Base-by-base conservation (phyloP, 2,888 invertebrate species). In the Arge pagana region DNA sequence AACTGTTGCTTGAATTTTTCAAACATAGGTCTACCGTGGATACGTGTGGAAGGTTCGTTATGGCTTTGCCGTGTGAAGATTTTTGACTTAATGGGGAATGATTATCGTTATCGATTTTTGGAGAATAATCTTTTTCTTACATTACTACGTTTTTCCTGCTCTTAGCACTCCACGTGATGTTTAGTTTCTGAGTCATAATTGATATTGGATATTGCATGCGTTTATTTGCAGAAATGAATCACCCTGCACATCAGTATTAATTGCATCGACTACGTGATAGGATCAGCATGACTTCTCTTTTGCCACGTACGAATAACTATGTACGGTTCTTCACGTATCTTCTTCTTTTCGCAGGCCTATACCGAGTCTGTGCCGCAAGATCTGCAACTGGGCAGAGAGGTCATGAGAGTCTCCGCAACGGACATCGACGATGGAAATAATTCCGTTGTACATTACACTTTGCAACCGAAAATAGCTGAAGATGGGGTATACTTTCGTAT, bases 351-450 rank as follows among this genome's bases (percentile, higher is more conserved):
- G 48, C 58, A 76, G 85, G 82, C 74, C 66, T 87, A 84, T 76
- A 81, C 77, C 69, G 90, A 91, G 77, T 88, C 89, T 56, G 89
- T 93, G 62, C 89, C 92, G 49, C 89, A 89, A 81, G 93, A 93
- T 77, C 81, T 87, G 63, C 80, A 82, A 54, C 82, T 84, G 54
- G 85, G 83, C 11, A 80, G 83, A 50, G 88, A 89, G 71, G 90
- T 94, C 56, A 90, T 93, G 89, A 83, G 90, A 72, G 90, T 95
- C 72, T 93, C 94, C 54, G 94, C 95, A 11, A 93, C 93, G 23
- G 95, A 94, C 76, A 88, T 92, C 61, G 96, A 96, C 70, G 90
- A 93, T 69, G 93, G 94, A 10, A 86, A 89, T 71, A 97, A 97
- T 79, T 93, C 94, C 53, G 85, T 87, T 63, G 85, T 96, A 8